These are phyloP conservation scores for Spodoptera picta DNA, from an alignment of 2,888 invertebrate species.

Conservation along the genomic window DNA sequence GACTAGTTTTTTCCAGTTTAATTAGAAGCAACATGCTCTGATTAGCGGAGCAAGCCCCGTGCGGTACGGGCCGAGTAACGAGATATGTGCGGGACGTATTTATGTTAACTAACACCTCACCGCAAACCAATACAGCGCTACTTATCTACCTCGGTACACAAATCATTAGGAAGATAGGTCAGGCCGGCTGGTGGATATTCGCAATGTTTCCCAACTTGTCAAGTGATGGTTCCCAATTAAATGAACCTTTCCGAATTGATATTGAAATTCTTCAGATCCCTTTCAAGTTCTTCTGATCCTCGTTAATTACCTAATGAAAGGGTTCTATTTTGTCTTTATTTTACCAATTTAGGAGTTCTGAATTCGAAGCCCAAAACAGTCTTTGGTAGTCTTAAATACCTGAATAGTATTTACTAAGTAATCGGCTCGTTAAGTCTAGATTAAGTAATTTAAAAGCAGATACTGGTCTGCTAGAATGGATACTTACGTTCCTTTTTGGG, in stretches of 20 bases:
- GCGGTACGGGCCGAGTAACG: slow-evolving; percentile 39
- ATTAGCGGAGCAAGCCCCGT: slow-evolving; percentile 45
- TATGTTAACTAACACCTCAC: slow-evolving; percentile 38
- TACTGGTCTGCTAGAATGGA: too few relatives aligned
- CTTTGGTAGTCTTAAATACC: too few relatives aligned
- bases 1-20: slow-evolving; percentile 35
- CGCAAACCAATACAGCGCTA: slow-evolving; percentile 37
- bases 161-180: slow-evolving; percentile 7
- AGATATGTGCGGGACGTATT: slow-evolving; percentile 44
- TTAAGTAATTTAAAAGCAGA: too few relatives aligned
- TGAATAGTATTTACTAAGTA: too few relatives aligned
- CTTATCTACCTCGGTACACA: slow-evolving; percentile 10
- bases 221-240: slow-evolving; percentile 1
- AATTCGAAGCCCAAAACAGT: too few relatives aligned
- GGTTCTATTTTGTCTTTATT: slow-evolving; percentile 7
- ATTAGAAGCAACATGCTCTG: slow-evolving; percentile 51
- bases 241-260: too few relatives aligned
- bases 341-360: too few relatives aligned
- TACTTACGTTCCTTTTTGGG: too few relatives aligned
- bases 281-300: neutral
- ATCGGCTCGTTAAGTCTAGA: too few relatives aligned
- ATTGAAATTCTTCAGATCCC: too few relatives aligned
- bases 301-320: slow-evolving; percentile 8
- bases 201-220: neutral
- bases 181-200: neutral